Base-by-base conservation (phyloP, 2,113 vertebrate genomes). In the Dicentrarchus labrax region DNA sequence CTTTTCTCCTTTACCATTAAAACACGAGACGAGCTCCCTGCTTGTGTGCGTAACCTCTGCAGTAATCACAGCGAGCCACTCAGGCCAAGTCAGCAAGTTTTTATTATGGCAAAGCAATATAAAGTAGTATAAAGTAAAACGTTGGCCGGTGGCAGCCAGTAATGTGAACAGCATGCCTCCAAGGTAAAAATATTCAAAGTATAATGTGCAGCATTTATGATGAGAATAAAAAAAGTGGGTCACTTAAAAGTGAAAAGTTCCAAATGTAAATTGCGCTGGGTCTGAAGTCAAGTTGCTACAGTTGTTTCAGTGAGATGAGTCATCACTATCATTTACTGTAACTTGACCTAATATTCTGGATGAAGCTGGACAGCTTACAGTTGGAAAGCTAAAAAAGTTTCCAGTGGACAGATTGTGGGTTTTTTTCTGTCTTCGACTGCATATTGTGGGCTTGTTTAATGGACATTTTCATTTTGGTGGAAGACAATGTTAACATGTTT, bases 1-100 rank as follows among this genome's bases (percentile, higher is more conserved):
- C 48, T 15, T 47, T 57, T 61, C 13, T 64, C 36, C 45, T 79
- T 50, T 11, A 64, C 51, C 41, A 76, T 73, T 78, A 78, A 60
- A 87, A 67, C 57, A 54, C 0, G 7, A 54, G 41, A 50, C 8
- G 56, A 54, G 67, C 74, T 61, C 41, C 10, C 38, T 6, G 15
- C 4, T 69, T 38, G 39, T 62, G 66, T 51, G 24, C 9, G 36
- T 21, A 36, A 57, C n/a, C 21, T 73, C 47, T 39, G 24, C 6
- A 19, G 51, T 48, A 59, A 72, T 74, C 48, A 45, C 30, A 80
- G 51, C 21, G 1, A 78, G n/a, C 19, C 53, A 47, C 38, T 86
- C 17, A 50, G n/a, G 57, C 57, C 16, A 72, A 70, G 60, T 78
- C 83, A 85, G 76, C 71, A 59, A 57, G 22, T 73, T 78, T 81